phyloP scores from a whole-genome alignment of 2,797 vertebrate species.

The Molothrus aeneus region DNA sequence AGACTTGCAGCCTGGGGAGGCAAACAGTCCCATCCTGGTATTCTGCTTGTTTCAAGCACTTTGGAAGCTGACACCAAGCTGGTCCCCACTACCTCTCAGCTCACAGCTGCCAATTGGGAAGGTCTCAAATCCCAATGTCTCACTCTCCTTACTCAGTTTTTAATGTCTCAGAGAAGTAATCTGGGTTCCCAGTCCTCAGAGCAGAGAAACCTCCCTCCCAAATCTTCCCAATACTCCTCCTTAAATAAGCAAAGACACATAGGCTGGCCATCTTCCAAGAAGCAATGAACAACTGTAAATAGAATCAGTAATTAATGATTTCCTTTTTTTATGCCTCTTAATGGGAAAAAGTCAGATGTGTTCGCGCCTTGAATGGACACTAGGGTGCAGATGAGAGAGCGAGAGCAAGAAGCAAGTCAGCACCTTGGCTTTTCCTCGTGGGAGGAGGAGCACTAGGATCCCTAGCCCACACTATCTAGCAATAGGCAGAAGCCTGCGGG shows the following conservation, averaged over 20 bases:
- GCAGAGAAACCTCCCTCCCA: neutral
- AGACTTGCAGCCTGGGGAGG: neutral
- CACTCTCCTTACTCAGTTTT: neutral
- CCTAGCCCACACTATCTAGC: neutral
- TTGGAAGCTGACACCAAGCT: neutral
- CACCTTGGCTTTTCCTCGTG: neutral
- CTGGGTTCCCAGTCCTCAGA: neutral
- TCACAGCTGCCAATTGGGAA: neutral
- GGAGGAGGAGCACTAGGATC: neutral
- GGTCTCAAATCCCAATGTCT: neutral
- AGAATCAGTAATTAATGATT: neutral
- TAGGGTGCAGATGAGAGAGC: neutral
- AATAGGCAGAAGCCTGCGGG: slow-evolving; percentile 16
- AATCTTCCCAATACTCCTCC: neutral
- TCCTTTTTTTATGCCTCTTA: neutral
- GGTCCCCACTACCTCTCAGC: neutral
- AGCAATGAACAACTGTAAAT: neutral
- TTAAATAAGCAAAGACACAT: neutral
- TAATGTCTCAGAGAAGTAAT: neutral
- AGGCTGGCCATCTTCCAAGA: neutral
- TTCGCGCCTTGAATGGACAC: neutral
- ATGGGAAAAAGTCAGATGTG: neutral
- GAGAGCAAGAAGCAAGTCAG: neutral
- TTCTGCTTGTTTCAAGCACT: neutral
- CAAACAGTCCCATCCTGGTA: neutral